Evolutionary conservation across 2,888 invertebrate genomes (phyloP).

Genomic region (Andrena trimmerana): DNA sequence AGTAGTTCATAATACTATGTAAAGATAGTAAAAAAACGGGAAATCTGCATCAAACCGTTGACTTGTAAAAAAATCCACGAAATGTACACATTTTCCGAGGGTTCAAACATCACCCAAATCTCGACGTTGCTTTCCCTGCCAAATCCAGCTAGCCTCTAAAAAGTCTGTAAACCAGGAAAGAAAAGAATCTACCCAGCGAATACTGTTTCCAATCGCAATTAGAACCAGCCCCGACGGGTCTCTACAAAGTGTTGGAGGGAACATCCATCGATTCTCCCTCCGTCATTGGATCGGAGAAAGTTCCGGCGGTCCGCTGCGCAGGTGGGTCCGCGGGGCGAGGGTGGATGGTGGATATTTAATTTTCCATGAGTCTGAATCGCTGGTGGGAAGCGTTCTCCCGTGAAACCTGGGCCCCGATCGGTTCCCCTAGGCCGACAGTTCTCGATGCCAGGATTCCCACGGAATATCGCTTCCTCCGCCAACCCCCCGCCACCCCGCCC

Average conservation of each 20-base stretch:
- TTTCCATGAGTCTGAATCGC: slow-evolving; percentile 50
- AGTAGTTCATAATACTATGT: too few species aligned
- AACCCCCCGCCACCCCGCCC: background rate
- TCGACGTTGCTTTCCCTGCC: background rate
- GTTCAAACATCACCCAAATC: background rate
- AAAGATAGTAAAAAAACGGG: too few species aligned
- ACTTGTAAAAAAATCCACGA: too few species aligned
- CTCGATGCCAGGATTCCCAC: slow-evolving; percentile 50
- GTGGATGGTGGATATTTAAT: slow-evolving; percentile 53
- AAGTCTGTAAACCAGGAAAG: background rate
- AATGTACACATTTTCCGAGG: too few species aligned
- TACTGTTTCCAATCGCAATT: background rate
- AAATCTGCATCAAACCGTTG: too few species aligned
- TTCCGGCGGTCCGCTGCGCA: background rate
- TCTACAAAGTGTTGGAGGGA: background rate
- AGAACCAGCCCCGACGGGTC: too few species aligned
- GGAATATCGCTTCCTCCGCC: slow-evolving; percentile 30
- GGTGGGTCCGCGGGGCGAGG: background rate
- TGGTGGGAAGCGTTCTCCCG: slow-evolving; percentile 35
- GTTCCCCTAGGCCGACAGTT: slow-evolving; percentile 29
- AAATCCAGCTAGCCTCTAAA: background rate
- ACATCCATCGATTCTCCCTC: background rate
- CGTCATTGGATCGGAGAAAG: slow-evolving; percentile 25
- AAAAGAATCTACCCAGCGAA: background rate
- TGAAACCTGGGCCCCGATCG: slow-evolving; percentile 15